Conservation (phyloP, 1,140 invertebrate species). For the Rhopalosiphum padi region DNA sequence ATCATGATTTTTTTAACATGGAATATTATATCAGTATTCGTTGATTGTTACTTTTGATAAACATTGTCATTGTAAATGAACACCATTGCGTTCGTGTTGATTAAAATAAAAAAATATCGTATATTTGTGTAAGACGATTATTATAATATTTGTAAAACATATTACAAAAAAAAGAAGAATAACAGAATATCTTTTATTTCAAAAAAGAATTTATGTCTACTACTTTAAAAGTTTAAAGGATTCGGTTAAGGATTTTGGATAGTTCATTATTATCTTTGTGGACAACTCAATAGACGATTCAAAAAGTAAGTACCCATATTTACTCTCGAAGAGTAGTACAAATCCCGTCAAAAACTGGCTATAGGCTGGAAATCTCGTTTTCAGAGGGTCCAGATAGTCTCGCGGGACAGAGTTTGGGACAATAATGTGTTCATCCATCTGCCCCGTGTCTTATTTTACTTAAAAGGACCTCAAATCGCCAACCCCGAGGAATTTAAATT, state of each 20-base stretch:
- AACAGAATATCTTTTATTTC: neutral
- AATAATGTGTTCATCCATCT: slow-evolving; percentile 36
- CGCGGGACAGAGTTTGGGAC: slow-evolving; percentile 20
- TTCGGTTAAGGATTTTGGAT: neutral
- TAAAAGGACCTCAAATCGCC: slow-evolving; percentile 3
- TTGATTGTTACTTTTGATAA: neutral
- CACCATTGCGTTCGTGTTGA: neutral
- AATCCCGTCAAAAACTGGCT: slow-evolving; percentile 40
- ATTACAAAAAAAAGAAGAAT: neutral
- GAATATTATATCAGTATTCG: no score
- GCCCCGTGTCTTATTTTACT: slow-evolving; percentile 40
- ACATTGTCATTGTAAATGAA: neutral
- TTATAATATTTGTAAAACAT: neutral
- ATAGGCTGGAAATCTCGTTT: slow-evolving; percentile 22
- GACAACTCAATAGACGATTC: slow-evolving; percentile 35
- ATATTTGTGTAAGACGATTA: neutral
- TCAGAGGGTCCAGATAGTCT: slow-evolving; percentile 26
- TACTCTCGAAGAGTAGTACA: neutral
- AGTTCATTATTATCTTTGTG: slow-evolving; percentile 6
- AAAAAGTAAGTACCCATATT: slow-evolving; percentile 11
- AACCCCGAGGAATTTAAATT: slow-evolving; percentile 44
- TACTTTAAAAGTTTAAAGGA: neutral
- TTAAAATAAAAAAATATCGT: neutral
- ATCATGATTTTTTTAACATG: no score
- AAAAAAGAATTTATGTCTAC: neutral